Conservation (phyloP, 2,888 invertebrate genomes). For the Tachina fera region DNA sequence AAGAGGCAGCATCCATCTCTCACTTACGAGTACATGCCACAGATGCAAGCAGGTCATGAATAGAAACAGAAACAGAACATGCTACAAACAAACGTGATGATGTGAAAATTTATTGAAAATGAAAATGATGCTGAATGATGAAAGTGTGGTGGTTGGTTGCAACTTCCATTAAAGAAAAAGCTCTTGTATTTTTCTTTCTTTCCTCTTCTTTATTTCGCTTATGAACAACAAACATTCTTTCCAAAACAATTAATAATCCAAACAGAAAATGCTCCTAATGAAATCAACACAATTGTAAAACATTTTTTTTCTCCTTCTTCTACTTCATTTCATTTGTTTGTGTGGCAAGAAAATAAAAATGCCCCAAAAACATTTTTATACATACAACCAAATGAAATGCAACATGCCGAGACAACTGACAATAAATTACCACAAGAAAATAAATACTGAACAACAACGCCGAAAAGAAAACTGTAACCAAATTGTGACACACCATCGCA, state of each 20-base stretch:
- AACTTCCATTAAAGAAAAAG: slow-evolving; percentile 8
- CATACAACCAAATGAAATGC: slow-evolving; percentile 60
- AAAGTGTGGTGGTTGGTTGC: slow-evolving; percentile 37
- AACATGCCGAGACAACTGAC: slow-evolving; percentile 71
- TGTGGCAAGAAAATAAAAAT: slow-evolving; percentile 28
- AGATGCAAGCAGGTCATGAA: slow-evolving; percentile 38
- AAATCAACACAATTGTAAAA: slow-evolving; percentile 71
- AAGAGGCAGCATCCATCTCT: background rate
- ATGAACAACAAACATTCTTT: slow-evolving; percentile 36
- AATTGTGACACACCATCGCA: slow-evolving; percentile 39
- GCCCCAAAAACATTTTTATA: slow-evolving; percentile 1
- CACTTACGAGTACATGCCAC: slow-evolving; percentile 6
- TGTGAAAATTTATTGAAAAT: slow-evolving; percentile 56
- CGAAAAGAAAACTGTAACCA: slow-evolving; percentile 35
- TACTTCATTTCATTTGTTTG: slow-evolving; percentile 2
- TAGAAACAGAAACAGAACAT: slow-evolving; percentile 35
- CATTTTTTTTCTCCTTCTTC: slow-evolving; percentile 22
- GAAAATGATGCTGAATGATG: slow-evolving; percentile 47
- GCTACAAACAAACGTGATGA: slow-evolving; percentile 55
- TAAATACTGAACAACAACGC: slow-evolving; percentile 20
- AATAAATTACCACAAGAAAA: slow-evolving; percentile 68
- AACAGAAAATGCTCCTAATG: slow-evolving; percentile 65
- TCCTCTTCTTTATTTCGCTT: background rate
- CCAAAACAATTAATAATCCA: slow-evolving; percentile 59
- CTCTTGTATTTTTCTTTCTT: background rate